Evolutionary conservation across 2,797 vertebrate species (phyloP).

Genomic region (Danio choprae): DNA sequence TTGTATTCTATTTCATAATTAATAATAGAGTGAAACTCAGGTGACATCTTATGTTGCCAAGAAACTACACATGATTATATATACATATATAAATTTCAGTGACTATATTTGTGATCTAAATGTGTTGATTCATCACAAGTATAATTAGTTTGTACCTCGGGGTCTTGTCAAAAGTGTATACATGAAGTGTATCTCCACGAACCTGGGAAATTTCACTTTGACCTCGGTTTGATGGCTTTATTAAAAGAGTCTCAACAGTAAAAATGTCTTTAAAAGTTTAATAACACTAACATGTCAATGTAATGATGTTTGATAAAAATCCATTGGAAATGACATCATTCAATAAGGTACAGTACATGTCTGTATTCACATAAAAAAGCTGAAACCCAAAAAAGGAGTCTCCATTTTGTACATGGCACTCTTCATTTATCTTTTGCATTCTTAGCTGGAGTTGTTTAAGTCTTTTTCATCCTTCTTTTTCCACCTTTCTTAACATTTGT

Average conservation of each 20-base stretch:
- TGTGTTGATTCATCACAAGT: slow-evolving; percentile 3
- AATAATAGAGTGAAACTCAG: slow-evolving; percentile 11
- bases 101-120: not conserved
- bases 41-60: not conserved
- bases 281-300: not conserved
- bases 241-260: slow-evolving; percentile 18
- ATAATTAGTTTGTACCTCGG: slow-evolving; percentile 12
- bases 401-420: not conserved
- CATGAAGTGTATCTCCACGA: slow-evolving; percentile 8
- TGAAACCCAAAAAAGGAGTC: slow-evolving; percentile 3
- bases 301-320: not conserved
- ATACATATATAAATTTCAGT: no score
- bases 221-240: slow-evolving; percentile 13
- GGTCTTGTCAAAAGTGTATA: not conserved
- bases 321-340: not conserved
- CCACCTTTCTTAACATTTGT: slow-evolving; percentile 8
- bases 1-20: slow-evolving; percentile 12
- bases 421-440: slow-evolving; percentile 2
- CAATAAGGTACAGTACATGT: not conserved
- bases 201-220: slow-evolving; percentile 15
- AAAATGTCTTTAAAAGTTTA: not conserved
- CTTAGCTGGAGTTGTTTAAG: not conserved
- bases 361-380: not conserved
- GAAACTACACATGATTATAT: not conserved
- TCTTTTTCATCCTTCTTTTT: not conserved